Evolutionary conservation across 2,888 invertebrate species (phyloP).

Genomic region (Ochlodes sylvanus): DNA sequence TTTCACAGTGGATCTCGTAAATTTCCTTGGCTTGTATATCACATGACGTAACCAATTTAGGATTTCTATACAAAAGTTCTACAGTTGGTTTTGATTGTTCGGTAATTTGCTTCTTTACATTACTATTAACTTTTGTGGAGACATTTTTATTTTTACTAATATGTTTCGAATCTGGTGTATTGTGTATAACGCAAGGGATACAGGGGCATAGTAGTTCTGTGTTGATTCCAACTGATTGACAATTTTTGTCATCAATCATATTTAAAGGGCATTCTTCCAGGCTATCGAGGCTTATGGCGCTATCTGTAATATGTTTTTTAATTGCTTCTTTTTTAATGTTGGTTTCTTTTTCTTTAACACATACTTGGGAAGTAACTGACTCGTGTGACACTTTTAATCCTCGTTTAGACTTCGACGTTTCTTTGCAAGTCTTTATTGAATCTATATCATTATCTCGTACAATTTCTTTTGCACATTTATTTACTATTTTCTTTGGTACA

Average conservation of each 20-base stretch:
- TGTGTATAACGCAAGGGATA: slow-evolving; percentile 74
- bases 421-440: slow-evolving; percentile 13
- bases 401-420: slow-evolving; percentile 1
- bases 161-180: slow-evolving; percentile 56
- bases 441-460: slow-evolving; percentile 15
- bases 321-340: slow-evolving; percentile 40
- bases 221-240: slow-evolving; percentile 69
- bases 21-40: slow-evolving; percentile 53
- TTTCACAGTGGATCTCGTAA: slow-evolving; percentile 39
- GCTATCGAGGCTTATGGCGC: slow-evolving; percentile 74
- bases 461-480: slow-evolving; percentile 32
- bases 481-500: slow-evolving; percentile 54
- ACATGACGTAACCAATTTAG: slow-evolving; percentile 60
- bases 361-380: slow-evolving; percentile 1
- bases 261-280: slow-evolving; percentile 58
- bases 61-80: slow-evolving; percentile 73
- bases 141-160: slow-evolving; percentile 48
- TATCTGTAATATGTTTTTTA: slow-evolving; percentile 58
- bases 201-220: slow-evolving; percentile 70
- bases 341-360: slow-evolving; percentile 30
- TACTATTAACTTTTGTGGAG: slow-evolving; percentile 39
- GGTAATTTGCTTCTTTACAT: slow-evolving; percentile 25
- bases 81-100: slow-evolving; percentile 54
- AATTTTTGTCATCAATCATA: slow-evolving; percentile 51
- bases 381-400: slow-evolving; percentile 2